These are phyloP conservation scores for Sphinx pinastri DNA, from an alignment of 2,888 invertebrate genomes.

Conservation along the genomic window DNA sequence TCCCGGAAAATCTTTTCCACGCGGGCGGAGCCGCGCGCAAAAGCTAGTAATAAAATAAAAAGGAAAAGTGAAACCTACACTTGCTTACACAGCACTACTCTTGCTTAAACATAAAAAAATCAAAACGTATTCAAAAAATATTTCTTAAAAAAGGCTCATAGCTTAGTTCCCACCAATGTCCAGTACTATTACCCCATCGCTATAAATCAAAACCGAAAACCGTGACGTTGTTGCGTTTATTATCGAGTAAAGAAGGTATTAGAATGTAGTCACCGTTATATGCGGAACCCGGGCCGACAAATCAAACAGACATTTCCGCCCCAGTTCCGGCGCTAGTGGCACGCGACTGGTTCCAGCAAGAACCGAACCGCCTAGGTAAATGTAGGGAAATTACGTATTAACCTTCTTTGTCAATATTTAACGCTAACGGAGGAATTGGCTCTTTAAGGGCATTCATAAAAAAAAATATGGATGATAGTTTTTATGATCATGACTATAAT, in stretches of 20 bases:
- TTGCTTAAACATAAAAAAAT: too few species aligned
- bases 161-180: neutral
- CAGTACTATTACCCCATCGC: neutral
- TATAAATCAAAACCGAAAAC: constrained; percentile 11
- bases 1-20: too few species aligned
- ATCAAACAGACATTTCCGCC: constrained; percentile 27
- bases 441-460: too few species aligned
- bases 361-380: neutral
- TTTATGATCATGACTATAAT: too few species aligned
- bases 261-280: constrained; percentile 24
- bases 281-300: constrained; percentile 18
- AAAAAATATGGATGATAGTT: too few species aligned
- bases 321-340: constrained; percentile 22
- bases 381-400: constrained; percentile 10
- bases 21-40: too few species aligned
- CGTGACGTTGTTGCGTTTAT: constrained; percentile 5
- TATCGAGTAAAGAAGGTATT: constrained; percentile 22
- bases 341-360: constrained; percentile 25
- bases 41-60: too few species aligned
- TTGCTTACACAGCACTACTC: too few species aligned
- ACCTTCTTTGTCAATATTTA: constrained; percentile 2
- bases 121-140: too few species aligned
- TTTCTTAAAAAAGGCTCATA: too few species aligned
- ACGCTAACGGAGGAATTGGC: neutral
- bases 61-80: too few species aligned